These are phyloP conservation scores for Perithous albicinctus DNA, from an alignment of 2,888 invertebrate species.

Conservation along the genomic window DNA sequence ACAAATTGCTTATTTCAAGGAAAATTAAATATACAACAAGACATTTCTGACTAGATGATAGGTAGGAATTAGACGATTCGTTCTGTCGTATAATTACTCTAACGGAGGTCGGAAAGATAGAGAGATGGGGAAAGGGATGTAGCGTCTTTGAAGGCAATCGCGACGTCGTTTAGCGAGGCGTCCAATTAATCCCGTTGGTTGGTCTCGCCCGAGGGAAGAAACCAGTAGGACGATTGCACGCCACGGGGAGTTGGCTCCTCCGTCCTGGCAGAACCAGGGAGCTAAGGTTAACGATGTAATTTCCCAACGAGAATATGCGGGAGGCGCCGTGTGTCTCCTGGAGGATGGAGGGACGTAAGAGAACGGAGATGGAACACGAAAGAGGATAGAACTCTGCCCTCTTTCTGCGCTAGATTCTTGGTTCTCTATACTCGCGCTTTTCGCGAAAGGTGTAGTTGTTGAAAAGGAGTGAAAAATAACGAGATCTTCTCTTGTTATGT, in stretches of 20 bases:
- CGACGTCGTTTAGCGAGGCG: slow-evolving; percentile 64
- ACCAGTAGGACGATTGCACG: slow-evolving; percentile 58
- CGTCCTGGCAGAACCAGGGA: slow-evolving; percentile 45
- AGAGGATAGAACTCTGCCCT: slow-evolving; percentile 42
- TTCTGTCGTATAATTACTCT: slow-evolving; percentile 40
- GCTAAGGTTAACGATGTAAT: slow-evolving; percentile 68
- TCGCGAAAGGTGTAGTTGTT: slow-evolving; percentile 26
- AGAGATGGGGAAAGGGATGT: not conserved
- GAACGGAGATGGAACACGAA: slow-evolving; percentile 55
- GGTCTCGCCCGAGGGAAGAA: slow-evolving; percentile 52
- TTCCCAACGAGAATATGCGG: slow-evolving; percentile 66
- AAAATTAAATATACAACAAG: not conserved
- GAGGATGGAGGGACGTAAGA: slow-evolving; percentile 38
- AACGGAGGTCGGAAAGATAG: not conserved
- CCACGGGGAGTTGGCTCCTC: slow-evolving; percentile 53
- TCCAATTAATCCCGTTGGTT: slow-evolving; percentile 66
- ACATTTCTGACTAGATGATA: slow-evolving; percentile 37
- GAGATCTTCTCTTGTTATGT: slow-evolving; percentile 24
- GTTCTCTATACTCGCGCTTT: slow-evolving; percentile 19
- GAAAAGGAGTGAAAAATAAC: slow-evolving; percentile 42
- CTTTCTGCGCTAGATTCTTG: slow-evolving; percentile 43
- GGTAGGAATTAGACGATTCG: slow-evolving; percentile 41
- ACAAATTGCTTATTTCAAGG: too few relatives aligned
- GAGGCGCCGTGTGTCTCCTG: slow-evolving; percentile 51
- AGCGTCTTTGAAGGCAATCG: slow-evolving; percentile 63